These are phyloP conservation scores for Lanius collurio DNA, from an alignment of 2,113 vertebrate genomes.

Conservation along the genomic window DNA sequence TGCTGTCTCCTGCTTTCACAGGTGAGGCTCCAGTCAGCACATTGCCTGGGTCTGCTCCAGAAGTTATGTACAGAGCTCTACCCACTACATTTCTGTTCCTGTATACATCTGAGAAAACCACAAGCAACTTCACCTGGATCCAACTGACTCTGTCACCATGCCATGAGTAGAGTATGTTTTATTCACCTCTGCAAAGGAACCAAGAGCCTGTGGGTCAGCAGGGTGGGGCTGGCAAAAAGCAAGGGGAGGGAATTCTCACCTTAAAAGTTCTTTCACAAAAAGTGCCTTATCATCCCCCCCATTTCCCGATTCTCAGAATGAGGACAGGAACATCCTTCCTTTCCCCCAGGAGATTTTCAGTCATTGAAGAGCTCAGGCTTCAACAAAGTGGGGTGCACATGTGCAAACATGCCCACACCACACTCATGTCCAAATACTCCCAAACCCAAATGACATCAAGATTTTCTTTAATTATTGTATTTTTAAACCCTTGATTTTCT, in stretches of 20 bases:
- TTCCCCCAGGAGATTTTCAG: not conserved
- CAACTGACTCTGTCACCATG: not conserved
- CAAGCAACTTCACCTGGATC: not conserved
- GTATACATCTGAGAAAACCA: not conserved
- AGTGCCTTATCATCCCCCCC: not conserved
- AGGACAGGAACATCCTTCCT: not conserved
- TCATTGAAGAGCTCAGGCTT: not conserved
- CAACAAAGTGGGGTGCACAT: not conserved
- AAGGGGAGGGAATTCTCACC: not conserved
- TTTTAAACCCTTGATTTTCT: constrained; percentile 75
- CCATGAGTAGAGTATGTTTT: not conserved
- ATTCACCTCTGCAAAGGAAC: not conserved
- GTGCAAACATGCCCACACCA: constrained; percentile 26
- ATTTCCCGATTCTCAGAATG: not conserved
- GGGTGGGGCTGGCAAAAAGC: not conserved
- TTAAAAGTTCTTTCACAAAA: not conserved
- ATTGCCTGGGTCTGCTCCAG: not conserved
- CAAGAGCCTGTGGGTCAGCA: not conserved
- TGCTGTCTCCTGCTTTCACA: not conserved
- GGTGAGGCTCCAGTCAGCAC: not conserved
- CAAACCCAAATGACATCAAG: constrained; percentile 67
- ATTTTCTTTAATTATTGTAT: constrained; percentile 66
- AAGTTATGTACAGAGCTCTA: not conserved
- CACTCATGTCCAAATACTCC: constrained; percentile 40
- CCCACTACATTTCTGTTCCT: not conserved